Conservation (phyloP, 2,797 vertebrate species). For the Eulemur mongoz region DNA sequence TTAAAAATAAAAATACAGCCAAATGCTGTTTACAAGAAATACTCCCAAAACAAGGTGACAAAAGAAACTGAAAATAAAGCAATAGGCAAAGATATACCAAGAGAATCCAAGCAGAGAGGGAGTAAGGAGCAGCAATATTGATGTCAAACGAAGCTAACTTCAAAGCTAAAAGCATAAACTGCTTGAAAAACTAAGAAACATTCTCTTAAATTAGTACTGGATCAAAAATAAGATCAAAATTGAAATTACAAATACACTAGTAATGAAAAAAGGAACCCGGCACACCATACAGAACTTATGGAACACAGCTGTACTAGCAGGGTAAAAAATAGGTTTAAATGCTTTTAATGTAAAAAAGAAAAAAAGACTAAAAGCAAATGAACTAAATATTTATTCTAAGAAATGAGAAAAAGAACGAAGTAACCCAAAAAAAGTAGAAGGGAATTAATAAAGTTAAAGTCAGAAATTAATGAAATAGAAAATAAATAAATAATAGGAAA, state of each 20-base stretch:
- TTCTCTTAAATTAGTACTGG: neutral
- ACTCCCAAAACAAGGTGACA: slow-evolving; percentile 68
- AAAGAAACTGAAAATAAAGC: slow-evolving; percentile 66
- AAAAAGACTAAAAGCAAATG: slow-evolving; percentile 13
- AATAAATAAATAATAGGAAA: neutral
- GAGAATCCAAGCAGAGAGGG: slow-evolving; percentile 31
- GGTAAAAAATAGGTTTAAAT: slow-evolving; percentile 17
- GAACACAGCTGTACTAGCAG: slow-evolving; percentile 16
- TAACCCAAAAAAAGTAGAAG: slow-evolving; percentile 11
- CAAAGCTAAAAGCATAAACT: neutral
- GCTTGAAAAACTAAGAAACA: slow-evolving; percentile 42
- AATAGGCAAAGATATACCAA: slow-evolving; percentile 42
- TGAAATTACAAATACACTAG: slow-evolving; percentile 32
- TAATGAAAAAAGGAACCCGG: slow-evolving; percentile 34
- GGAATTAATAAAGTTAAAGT: slow-evolving; percentile 39
- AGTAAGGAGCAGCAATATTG: neutral
- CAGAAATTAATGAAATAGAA: slow-evolving; percentile 52
- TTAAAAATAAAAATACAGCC: slow-evolving; percentile 63
- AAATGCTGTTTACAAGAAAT: slow-evolving; percentile 75
- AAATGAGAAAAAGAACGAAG: slow-evolving; percentile 31
- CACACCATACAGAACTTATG: neutral
- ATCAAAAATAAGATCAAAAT: slow-evolving; percentile 49
- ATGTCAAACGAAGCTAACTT: slow-evolving; percentile 18
- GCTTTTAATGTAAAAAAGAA: slow-evolving; percentile 6
- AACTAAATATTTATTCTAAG: slow-evolving; percentile 40